Percentiles rank a stretch among this genome's conserved stretches.
Evolutionary conservation across 2,113 vertebrate species (phyloP).

Genomic region (Corythaeola cristata): DNA sequence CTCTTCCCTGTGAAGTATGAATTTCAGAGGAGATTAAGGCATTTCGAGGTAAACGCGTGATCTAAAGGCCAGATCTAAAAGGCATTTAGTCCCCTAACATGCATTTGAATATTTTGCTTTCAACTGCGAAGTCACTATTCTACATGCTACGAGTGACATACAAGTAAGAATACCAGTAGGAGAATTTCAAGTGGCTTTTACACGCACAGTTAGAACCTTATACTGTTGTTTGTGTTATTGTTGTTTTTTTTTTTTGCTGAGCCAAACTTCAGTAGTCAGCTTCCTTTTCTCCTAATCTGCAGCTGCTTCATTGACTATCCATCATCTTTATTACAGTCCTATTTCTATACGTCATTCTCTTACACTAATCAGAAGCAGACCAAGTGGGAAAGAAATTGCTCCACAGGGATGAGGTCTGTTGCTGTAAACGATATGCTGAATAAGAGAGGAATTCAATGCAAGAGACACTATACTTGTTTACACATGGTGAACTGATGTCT

Average conservation of each 20-base stretch:
- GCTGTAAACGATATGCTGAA: not conserved
- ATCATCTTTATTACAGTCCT: constrained; percentile 37
- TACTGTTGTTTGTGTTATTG: not conserved
- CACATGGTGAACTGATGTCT: not conserved
- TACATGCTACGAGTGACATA: not conserved
- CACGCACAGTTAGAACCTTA: not conserved
- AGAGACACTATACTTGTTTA: not conserved
- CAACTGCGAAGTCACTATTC: not conserved
- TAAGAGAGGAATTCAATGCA: constrained; percentile 20
- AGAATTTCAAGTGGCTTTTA: not conserved
- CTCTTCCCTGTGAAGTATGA: not conserved
- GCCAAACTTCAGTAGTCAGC: not conserved
- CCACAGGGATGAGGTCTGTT: constrained; percentile 15
- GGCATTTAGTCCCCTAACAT: not conserved
- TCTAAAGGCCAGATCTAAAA: not conserved
- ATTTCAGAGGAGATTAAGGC: not conserved
- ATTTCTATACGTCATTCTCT: constrained; percentile 31
- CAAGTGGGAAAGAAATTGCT: constrained; percentile 29
- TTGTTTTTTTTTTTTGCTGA: not conserved
- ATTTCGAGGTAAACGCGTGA: constrained; percentile 7
- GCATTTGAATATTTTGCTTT: not conserved
- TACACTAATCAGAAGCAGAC: constrained; percentile 43
- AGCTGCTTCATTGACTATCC: constrained; percentile 10
- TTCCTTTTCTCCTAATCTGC: constrained; percentile 27
- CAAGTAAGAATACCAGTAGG: not conserved